A percentile compares a stretch with the other conserved stretches of the same genome.
phyloP scores from a whole-genome alignment of 2,113 vertebrate genomes.

The Pollachius pollachius region DNA sequence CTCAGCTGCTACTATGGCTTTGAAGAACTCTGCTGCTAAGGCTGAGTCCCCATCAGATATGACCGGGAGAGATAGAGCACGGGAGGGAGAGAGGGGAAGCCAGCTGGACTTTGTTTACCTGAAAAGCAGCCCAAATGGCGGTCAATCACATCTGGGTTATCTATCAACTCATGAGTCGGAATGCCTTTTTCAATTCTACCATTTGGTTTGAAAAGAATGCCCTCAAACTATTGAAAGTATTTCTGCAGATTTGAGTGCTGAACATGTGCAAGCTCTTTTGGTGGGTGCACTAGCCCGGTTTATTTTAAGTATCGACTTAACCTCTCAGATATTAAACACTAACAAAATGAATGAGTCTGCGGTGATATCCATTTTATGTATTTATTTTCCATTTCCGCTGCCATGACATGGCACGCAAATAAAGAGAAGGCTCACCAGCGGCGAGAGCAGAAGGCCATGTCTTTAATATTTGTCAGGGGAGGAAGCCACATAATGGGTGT shows the following conservation, averaged over 20 bases:
- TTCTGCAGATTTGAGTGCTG: conserved; percentile 40
- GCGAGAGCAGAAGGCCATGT: conserved; percentile 68
- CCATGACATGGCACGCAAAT: conserved; percentile 67
- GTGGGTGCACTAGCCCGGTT: conserved; percentile 4
- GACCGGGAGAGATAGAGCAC: conserved; percentile 4
- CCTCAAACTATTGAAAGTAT: conserved; percentile 14
- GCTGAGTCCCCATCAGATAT: no score
- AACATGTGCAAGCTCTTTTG: conserved; percentile 31
- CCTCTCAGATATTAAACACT: conserved; percentile 60
- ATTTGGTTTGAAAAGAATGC: not conserved
- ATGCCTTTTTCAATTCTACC: conserved; percentile 30
- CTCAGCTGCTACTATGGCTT: no score
- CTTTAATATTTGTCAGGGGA: conserved; percentile 82
- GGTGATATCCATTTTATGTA: conserved; percentile 41
- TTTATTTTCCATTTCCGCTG: conserved; percentile 50
- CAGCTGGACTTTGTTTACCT: not conserved
- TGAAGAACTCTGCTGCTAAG: no score
- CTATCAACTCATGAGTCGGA: conserved; percentile 9
- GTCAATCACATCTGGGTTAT: no score
- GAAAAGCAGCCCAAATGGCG: no score
- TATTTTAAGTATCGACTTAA: conserved; percentile 50
- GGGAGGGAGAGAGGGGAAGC: not conserved
- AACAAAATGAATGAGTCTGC: conserved; percentile 52
- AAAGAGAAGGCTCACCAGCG: conserved; percentile 56
- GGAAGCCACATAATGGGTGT: conserved; percentile 79